phyloP scores from a whole-genome alignment of 1,140 invertebrate species.

The Theocolax elegans region DNA sequence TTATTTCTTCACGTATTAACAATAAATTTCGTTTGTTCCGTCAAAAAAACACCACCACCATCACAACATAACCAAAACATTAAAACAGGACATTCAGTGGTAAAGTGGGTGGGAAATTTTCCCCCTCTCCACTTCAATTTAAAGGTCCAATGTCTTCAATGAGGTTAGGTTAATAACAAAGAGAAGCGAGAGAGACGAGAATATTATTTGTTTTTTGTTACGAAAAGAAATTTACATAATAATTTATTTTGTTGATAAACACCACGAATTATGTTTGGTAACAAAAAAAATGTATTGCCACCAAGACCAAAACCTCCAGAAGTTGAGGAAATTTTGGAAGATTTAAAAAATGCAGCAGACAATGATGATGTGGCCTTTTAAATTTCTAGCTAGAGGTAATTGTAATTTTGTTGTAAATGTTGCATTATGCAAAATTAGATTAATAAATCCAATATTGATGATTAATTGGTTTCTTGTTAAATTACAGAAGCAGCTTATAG shows the following conservation, averaged over 20 bases:
- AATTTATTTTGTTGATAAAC: neutral
- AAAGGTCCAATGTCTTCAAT: too few relatives aligned
- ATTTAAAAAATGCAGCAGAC: slow-evolving; percentile 46
- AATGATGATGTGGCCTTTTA: slow-evolving; percentile 53
- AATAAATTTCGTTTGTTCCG: too few relatives aligned
- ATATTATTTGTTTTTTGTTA: too few relatives aligned
- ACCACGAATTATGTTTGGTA: slow-evolving; percentile 53
- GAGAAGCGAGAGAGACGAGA: neutral
- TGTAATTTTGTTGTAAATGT: neutral
- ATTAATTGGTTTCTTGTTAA: neutral
- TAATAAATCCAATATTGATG: neutral
- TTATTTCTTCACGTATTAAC: too few relatives aligned
- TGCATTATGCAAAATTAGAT: neutral
- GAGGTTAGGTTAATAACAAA: slow-evolving; percentile 29
- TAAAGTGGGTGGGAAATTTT: too few relatives aligned
- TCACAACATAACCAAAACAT: too few relatives aligned
- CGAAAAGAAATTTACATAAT: too few relatives aligned
- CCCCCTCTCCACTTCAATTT: too few relatives aligned
- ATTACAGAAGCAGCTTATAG: slow-evolving; percentile 41
- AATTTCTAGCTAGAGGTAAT: slow-evolving; percentile 51
- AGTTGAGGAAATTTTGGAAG: slow-evolving; percentile 55
- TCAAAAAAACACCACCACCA: too few relatives aligned
- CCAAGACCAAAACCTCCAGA: slow-evolving; percentile 51
- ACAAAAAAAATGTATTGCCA: slow-evolving; percentile 55
- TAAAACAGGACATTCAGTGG: too few relatives aligned